These are phyloP conservation scores for Apoderus coryli DNA, from an alignment of 2,888 invertebrate genomes.

Conservation along the genomic window DNA sequence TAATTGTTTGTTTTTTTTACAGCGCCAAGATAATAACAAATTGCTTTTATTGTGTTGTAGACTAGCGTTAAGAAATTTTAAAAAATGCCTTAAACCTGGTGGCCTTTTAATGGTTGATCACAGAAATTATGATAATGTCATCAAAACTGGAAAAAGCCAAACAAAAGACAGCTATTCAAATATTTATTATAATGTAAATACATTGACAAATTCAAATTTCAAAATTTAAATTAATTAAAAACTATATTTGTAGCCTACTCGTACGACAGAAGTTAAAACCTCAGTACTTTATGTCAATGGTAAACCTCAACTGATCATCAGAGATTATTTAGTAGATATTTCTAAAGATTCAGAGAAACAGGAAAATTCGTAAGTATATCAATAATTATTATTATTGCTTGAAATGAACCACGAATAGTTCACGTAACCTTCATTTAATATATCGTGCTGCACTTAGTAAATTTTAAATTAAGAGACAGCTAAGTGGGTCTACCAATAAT, in stretches of 20 bases:
- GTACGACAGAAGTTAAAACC: constrained; percentile 70
- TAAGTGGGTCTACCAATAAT: too few relatives aligned
- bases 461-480: too few relatives aligned
- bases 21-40: not conserved
- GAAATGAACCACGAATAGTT: too few relatives aligned
- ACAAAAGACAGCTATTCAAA: constrained; percentile 74
- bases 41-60: constrained; percentile 24
- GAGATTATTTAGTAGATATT: constrained; percentile 67
- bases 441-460: too few relatives aligned
- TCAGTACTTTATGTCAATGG: constrained; percentile 70
- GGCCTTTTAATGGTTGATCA: constrained; percentile 78
- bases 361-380: constrained; percentile 1
- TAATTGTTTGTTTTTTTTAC: constrained; percentile 21
- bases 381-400: not conserved
- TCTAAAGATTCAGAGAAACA: constrained; percentile 19
- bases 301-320: constrained; percentile 58
- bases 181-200: constrained; percentile 42
- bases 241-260: constrained; percentile 31
- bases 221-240: not conserved
- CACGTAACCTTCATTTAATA: too few relatives aligned
- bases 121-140: constrained; percentile 74
- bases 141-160: constrained; percentile 61
- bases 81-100: constrained; percentile 69
- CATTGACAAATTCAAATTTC: not conserved
- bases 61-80: constrained; percentile 65